A percentile compares a stretch with the other conserved stretches of the same genome.
These are phyloP conservation scores for Drosophila trapezifrons DNA, from an alignment of 1,140 invertebrate species.

Conservation along the genomic window DNA sequence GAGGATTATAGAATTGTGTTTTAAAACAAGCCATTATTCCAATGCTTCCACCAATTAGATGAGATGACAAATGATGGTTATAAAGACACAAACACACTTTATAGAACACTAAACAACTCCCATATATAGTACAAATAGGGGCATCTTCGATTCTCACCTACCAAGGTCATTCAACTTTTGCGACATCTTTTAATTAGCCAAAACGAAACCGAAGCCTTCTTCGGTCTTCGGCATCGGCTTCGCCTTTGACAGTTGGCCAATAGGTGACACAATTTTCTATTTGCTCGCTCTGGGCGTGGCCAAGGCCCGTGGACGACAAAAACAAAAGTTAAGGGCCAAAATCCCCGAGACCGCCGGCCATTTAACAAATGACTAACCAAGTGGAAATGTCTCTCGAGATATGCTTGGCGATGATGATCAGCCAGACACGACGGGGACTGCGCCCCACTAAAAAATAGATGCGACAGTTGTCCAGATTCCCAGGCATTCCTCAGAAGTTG, in stretches of 20 bases:
- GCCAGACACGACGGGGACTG: conserved; percentile 47
- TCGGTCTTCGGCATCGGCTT: conserved; percentile 4
- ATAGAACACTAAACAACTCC: neutral
- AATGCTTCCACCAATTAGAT: neutral
- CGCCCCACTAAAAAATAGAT: conserved; percentile 49
- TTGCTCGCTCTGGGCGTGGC: conserved; percentile 43
- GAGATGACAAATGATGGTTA: neutral
- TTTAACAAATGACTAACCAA: conserved; percentile 77
- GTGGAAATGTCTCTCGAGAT: conserved; percentile 62
- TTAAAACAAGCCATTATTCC: neutral
- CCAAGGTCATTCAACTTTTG: conserved; percentile 65
- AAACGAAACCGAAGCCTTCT: conserved; percentile 19
- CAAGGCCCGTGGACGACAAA: conserved; percentile 44
- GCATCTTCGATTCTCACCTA: conserved; percentile 6
- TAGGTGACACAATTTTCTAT: conserved; percentile 72
- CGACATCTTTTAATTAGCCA: conserved; percentile 30
- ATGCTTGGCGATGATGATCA: conserved; percentile 46
- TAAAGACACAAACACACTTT: neutral
- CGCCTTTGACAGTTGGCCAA: conserved; percentile 39
- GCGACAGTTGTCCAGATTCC: conserved; percentile 37
- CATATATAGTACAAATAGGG: neutral
- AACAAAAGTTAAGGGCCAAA: conserved; percentile 15
- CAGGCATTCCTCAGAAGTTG: conserved; percentile 13
- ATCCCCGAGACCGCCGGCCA: conserved; percentile 34
- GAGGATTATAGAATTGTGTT: no score